Conservation (phyloP, 2,888 invertebrate genomes). For the Cantharis lateralis region DNA sequence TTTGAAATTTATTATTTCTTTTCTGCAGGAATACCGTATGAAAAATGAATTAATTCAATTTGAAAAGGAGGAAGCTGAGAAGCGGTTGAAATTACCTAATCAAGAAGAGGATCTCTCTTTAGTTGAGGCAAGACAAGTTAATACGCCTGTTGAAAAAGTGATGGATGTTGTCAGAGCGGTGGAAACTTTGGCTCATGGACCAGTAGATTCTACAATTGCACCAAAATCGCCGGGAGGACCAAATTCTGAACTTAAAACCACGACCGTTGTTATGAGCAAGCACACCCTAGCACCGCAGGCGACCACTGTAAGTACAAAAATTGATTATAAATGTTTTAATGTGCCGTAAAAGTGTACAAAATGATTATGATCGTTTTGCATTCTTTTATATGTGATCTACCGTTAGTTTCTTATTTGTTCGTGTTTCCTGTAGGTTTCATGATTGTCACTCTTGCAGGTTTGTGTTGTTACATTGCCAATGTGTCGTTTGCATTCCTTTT, state of each 20-base stretch:
- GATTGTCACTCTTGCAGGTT: conserved; percentile 19
- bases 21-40: conserved; percentile 68
- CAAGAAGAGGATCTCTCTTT: conserved; percentile 50
- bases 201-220: conserved; percentile 60
- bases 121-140: conserved; percentile 71
- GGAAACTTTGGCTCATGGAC: conserved; percentile 73
- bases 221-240: conserved; percentile 77
- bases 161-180: conserved; percentile 90
- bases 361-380: not conserved
- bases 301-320: conserved; percentile 59
- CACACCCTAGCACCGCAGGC: conserved; percentile 82
- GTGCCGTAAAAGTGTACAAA: not conserved
- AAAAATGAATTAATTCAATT: conserved; percentile 75
- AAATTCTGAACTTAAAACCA: conserved; percentile 71
- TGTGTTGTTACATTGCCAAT: conserved; percentile 11
- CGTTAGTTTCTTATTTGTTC: conserved; percentile 7
- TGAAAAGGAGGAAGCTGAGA: conserved; percentile 70
- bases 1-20: not conserved
- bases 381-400: not conserved
- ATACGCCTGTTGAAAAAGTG: conserved; percentile 81
- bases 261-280: conserved; percentile 92
- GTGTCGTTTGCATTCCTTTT: conserved; percentile 12
- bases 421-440: conserved; percentile 23
- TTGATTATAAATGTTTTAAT: not conserved
- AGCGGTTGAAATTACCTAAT: conserved; percentile 52